Evolutionary conservation across 2,797 vertebrate genomes (phyloP).

Genomic region (Heterohyrax brucei): DNA sequence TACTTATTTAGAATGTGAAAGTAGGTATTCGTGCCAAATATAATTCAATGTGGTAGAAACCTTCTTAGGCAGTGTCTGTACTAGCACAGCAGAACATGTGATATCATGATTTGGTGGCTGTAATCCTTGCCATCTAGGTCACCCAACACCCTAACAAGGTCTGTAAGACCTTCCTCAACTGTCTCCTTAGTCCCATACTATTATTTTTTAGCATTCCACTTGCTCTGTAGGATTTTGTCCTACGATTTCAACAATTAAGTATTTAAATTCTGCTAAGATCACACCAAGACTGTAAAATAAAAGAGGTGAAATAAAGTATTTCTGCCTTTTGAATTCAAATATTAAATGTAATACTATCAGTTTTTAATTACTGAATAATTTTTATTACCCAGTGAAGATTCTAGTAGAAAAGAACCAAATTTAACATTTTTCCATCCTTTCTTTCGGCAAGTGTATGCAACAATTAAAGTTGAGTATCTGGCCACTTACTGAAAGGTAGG

Average conservation of each 20-base stretch:
- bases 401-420: background rate
- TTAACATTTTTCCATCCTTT: conserved; percentile 15
- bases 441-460: background rate
- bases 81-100: background rate
- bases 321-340: conserved; percentile 69
- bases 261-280: conserved; percentile 69
- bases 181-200: background rate
- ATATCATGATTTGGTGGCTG: background rate
- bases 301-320: background rate
- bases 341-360: background rate
- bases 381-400: background rate
- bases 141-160: rapidly evolving
- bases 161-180: background rate
- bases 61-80: background rate
- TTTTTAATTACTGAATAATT: conserved; percentile 65
- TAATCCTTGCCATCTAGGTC: background rate
- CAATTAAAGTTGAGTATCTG: background rate
- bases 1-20: conserved; percentile 59
- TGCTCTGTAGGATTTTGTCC: conserved; percentile 61
- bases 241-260: background rate
- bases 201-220: conserved; percentile 67
- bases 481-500: too few species aligned
- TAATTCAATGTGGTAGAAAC: conserved; percentile 9
- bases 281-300: conserved; percentile 80
- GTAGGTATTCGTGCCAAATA: background rate